Conservation (phyloP, 2,888 invertebrate species). For the Pachymerium ferrugineum region DNA sequence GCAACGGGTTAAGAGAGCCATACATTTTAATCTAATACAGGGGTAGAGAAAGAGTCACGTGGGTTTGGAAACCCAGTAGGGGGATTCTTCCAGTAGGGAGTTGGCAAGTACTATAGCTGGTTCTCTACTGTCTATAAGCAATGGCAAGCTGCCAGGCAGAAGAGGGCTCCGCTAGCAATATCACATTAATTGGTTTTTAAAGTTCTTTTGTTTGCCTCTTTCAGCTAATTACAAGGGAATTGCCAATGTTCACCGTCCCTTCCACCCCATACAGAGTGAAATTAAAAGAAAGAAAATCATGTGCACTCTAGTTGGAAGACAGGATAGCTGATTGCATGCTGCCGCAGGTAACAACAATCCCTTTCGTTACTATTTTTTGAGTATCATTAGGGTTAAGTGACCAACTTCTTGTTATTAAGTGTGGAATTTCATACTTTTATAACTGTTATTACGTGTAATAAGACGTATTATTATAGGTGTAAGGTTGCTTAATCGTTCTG, state of each 20-base stretch:
- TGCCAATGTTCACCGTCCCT: conserved; percentile 23
- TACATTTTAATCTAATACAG: conserved; percentile 1
- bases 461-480: too few species aligned
- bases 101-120: conserved; percentile 2
- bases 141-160: conserved; percentile 21
- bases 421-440: too few species aligned
- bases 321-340: conserved; percentile 22
- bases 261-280: conserved; percentile 19
- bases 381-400: background rate
- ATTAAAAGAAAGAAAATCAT: conserved; percentile 25
- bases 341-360: conserved; percentile 2
- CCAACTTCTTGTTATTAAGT: background rate
- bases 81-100: conserved; percentile 9
- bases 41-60: background rate
- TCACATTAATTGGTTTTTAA: conserved; percentile 25
- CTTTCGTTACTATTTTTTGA: background rate
- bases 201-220: conserved; percentile 27
- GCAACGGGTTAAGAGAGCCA: background rate
- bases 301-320: background rate
- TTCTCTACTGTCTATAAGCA: background rate
- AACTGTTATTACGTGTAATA: too few species aligned
- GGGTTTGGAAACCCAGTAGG: background rate
- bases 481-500: too few species aligned
- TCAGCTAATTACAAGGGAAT: conserved; percentile 22
- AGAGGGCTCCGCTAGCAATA: conserved; percentile 11